Conservation (phyloP, 2,888 invertebrate species). For the Aporophyla lueneburgensis region DNA sequence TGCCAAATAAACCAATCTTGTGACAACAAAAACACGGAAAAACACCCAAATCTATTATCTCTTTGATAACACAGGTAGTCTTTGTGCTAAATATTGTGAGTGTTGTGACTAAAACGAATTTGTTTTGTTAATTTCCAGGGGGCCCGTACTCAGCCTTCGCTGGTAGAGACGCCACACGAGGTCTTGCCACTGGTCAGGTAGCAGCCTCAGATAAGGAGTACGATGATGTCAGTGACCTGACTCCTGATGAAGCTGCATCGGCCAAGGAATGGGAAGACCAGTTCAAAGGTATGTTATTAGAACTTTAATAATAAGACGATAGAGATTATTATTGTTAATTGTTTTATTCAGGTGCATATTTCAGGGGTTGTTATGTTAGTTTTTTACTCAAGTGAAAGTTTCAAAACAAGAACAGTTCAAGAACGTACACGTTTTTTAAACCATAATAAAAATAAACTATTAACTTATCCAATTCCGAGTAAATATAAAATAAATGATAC, state of each 20-base stretch:
- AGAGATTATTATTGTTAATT: not conserved
- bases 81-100: not conserved
- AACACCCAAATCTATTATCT: not conserved
- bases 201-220: slow-evolving; percentile 84
- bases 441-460: too few relatives aligned
- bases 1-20: not conserved
- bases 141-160: slow-evolving; percentile 87
- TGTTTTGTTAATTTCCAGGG: slow-evolving; percentile 76
- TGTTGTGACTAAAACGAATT: not conserved
- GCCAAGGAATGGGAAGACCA: slow-evolving; percentile 89
- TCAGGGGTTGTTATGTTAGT: not conserved
- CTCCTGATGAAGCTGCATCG: slow-evolving; percentile 83
- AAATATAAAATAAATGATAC: not conserved
- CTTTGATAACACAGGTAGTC: not conserved
- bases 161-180: slow-evolving; percentile 85
- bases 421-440: not conserved
- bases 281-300: slow-evolving; percentile 81
- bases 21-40: not conserved
- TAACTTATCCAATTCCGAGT: not conserved
- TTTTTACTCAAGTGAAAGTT: not conserved
- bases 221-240: slow-evolving; percentile 85
- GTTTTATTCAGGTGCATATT: not conserved
- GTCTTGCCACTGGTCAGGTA: slow-evolving; percentile 85
- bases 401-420: not conserved
- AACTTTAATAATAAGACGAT: not conserved